Conservation (phyloP, 2,113 vertebrate genomes). For the Tautogolabrus adspersus region DNA sequence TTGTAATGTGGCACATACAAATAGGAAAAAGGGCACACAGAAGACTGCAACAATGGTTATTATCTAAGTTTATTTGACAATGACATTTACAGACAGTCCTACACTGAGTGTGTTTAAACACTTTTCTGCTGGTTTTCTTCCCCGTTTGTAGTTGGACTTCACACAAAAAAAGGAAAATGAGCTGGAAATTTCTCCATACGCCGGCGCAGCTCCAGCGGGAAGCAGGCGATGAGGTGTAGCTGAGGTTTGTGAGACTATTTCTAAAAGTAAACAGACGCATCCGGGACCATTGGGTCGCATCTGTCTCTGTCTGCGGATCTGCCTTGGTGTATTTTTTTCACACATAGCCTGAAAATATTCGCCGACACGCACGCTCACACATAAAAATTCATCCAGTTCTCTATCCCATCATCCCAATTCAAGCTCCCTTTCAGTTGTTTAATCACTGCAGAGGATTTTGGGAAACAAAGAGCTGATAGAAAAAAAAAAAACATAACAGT, state of each 20-base stretch:
- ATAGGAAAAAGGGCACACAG: constrained; percentile 29
- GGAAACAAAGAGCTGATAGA: constrained; percentile 43
- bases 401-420: constrained; percentile 70
- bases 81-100: constrained; percentile 28
- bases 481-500: not conserved
- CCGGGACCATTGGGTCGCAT: constrained; percentile 47
- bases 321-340: constrained; percentile 29
- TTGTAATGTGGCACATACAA: constrained; percentile 18
- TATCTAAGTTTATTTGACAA: constrained; percentile 53
- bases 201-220: constrained; percentile 12
- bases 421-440: constrained; percentile 67
- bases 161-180: constrained; percentile 5
- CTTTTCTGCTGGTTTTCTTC: constrained; percentile 9
- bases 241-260: constrained; percentile 48
- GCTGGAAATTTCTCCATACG: constrained; percentile 11
- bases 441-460: constrained; percentile 72
- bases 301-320: constrained; percentile 54
- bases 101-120: constrained; percentile 26
- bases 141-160: constrained; percentile 7
- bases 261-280: constrained; percentile 68
- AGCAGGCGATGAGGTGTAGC: constrained; percentile 51
- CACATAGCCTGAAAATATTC: constrained; percentile 54
- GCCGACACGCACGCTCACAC: constrained; percentile 52
- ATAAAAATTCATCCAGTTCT: constrained; percentile 52
- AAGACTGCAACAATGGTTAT: constrained; percentile 14